phyloP scores from a whole-genome alignment of 2,888 invertebrate genomes.

The Brachyptera risi region DNA sequence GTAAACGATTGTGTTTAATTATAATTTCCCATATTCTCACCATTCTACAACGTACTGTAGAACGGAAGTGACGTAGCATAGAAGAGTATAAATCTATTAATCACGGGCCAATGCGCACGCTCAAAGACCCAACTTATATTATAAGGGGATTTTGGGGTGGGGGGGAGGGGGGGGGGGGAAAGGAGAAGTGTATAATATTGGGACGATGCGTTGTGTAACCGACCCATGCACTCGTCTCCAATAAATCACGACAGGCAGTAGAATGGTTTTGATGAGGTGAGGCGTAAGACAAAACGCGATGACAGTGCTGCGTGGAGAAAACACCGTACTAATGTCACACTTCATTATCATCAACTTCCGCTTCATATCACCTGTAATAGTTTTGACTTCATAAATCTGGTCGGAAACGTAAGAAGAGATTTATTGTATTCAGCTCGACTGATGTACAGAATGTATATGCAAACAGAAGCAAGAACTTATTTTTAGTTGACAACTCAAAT shows the following conservation, averaged over 20 bases:
- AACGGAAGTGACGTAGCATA: conserved; percentile 14
- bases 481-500: no score
- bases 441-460: no score
- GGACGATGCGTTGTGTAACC: no score
- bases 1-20: no score
- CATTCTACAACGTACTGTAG: background rate
- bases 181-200: no score
- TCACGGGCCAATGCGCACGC: conserved; percentile 4
- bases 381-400: conserved; percentile 2
- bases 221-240: conserved; percentile 16
- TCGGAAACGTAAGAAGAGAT: no score
- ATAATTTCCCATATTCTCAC: no score
- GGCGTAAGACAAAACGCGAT: background rate
- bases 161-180: no score
- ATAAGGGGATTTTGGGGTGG: no score
- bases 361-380: conserved; percentile 5
- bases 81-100: background rate
- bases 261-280: conserved; percentile 3
- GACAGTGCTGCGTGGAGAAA: background rate
- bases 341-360: background rate
- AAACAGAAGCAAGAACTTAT: no score
- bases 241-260: conserved; percentile 6
- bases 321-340: conserved; percentile 3
- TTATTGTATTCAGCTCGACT: no score
- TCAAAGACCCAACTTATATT: no score